Evolutionary conservation across 2,113 vertebrate genomes (phyloP).

Genomic region (Poecilia latipinna): DNA sequence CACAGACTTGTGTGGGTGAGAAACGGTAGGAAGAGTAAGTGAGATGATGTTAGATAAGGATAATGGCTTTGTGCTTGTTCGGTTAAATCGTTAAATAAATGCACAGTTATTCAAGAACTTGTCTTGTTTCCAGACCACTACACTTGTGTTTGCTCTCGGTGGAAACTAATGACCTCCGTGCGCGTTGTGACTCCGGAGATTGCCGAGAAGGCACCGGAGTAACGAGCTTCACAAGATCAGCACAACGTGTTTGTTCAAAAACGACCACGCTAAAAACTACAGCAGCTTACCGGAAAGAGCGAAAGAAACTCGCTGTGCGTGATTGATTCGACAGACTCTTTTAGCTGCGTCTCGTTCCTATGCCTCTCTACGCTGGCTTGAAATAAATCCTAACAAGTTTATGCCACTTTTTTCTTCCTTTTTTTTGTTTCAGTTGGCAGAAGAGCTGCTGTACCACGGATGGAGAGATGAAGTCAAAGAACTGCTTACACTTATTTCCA

Average conservation of each 20-base stretch:
- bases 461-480: slow-evolving; percentile 66
- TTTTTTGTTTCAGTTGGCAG: slow-evolving; percentile 58
- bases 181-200: slow-evolving; percentile 66
- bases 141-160: slow-evolving; percentile 77
- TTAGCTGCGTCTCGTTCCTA: neutral
- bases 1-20: slow-evolving; percentile 34
- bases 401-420: neutral
- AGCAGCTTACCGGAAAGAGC: neutral
- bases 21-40: no score
- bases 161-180: slow-evolving; percentile 78
- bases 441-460: slow-evolving; percentile 47
- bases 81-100: no score
- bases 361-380: slow-evolving; percentile 1
- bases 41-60: no score
- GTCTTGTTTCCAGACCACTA: no score
- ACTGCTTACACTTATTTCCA: slow-evolving; percentile 64
- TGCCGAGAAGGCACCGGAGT: slow-evolving; percentile 66
- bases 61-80: no score
- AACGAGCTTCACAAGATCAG: slow-evolving; percentile 64
- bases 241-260: slow-evolving; percentile 12
- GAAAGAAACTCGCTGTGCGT: neutral
- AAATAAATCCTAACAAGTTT: slow-evolving; percentile 6
- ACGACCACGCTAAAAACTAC: neutral
- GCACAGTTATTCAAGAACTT: no score
- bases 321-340: neutral